Evolutionary conservation across 2,888 invertebrate species (phyloP), one percentile per base, ranked within the genome.

Genomic region (Eristalinus aeneus): DNA sequence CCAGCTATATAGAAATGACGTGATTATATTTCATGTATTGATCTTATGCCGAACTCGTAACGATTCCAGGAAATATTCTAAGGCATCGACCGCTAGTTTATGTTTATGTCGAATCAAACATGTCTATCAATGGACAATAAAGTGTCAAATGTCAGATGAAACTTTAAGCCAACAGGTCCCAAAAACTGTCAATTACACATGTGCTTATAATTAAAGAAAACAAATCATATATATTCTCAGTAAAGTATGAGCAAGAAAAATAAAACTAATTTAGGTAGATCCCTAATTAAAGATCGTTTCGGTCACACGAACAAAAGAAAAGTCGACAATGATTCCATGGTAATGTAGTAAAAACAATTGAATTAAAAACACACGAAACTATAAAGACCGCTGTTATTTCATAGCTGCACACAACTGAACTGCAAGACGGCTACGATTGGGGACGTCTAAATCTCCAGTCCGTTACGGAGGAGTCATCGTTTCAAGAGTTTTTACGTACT

Each of bases 401-500:
- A 67, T 58, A 92, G 92, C 93, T 98, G 5, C 98, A 98, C 90
- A 97, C 97, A 2, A 95, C 97, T 23, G 98, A 98, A 90, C 93
- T 98, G 1, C 95, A 97, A 89, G 98, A 98, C 93, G 98, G 97
- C 3, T 97, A 96, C 89, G 97, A 98, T 82, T 98, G 97, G 97
- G 97, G 96, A 46, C 94, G 97, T 9, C 93, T 98, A 1, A 98
- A 98, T 93, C 94, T 98, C 0, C 96, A 96, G 90, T 98, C 98
- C 0, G 97, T 98, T 0, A 99, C 98, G 0, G 98, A 99, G 89
- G 98, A 98, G 91, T 97, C 96, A n/a, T 97, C 98, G 0, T 95
- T 99, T 83, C 97, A 99, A 93, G 99, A 99, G 90, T 99, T 99
- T 91, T 93, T 99, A 3, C 96, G 97, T 0, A 99, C 97, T 0